These are phyloP conservation scores for Perca flavescens DNA, from an alignment of 2,113 vertebrate genomes.

Conservation along the genomic window DNA sequence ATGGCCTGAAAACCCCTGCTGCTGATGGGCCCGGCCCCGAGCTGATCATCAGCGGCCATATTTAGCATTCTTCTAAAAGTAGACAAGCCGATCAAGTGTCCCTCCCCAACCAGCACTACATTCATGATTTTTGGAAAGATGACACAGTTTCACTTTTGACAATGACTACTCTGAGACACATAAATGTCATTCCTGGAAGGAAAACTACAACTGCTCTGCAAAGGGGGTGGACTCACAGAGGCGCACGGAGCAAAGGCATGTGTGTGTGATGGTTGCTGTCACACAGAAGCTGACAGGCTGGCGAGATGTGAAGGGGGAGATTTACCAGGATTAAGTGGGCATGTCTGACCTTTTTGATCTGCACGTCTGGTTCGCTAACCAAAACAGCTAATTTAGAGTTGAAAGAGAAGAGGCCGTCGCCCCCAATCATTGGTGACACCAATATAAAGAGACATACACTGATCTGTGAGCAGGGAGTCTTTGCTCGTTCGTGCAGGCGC, in stretches of 20 bases:
- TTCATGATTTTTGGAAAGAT: constrained; percentile 32
- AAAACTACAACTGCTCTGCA: constrained; percentile 19
- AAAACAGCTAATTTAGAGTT: constrained; percentile 82
- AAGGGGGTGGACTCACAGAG: not conserved
- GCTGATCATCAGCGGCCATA: constrained; percentile 53
- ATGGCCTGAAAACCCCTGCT: constrained; percentile 17
- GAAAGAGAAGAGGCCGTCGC: constrained; percentile 69
- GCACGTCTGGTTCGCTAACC: constrained; percentile 74
- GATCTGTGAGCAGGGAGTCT: constrained; percentile 29
- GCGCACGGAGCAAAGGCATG: constrained; percentile 68
- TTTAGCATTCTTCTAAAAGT: constrained; percentile 73
- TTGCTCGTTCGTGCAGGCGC: not conserved
- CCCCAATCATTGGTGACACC: constrained; percentile 62
- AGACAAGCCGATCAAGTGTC: constrained; percentile 47
- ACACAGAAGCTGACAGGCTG: constrained; percentile 77
- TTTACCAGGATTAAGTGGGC: constrained; percentile 83
- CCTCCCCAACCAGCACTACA: not conserved
- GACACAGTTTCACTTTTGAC: constrained; percentile 33
- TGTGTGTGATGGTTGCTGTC: constrained; percentile 77
- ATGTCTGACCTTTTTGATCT: constrained; percentile 83
- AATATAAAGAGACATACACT: constrained; percentile 44
- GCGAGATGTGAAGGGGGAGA: constrained; percentile 78
- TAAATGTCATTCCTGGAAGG: constrained; percentile 29
- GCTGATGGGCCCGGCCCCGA: constrained; percentile 27
- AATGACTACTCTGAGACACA: not conserved